Base-by-base conservation (phyloP, 92 coral and sea anemone genomes). In the Porites cylindrica region DNA sequence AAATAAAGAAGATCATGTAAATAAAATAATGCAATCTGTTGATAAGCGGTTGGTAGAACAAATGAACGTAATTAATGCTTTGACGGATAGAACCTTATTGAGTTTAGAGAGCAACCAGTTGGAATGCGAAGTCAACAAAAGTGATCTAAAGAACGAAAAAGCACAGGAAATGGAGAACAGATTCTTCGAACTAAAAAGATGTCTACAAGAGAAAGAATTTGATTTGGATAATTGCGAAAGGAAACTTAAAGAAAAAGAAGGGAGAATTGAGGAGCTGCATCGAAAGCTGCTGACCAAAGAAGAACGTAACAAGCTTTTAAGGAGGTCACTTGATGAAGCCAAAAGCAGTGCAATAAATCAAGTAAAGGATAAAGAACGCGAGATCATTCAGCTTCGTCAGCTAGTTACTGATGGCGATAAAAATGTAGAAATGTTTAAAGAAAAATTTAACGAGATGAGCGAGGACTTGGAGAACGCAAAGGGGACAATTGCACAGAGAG, bases 391-490 rank as follows among this genome's bases (percentile, higher is more conserved):
- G 8, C 73, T 79, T 65, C 83, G 59, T n/a, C 17, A 26, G 1
- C 26, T 79, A 23, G 73, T 66, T 1, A 24, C 50, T 12, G 52
- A 79, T 20, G 43, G 73, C 20, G 63, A 65, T 50, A 19, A 50
- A 51, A 51, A 79, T 12, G 51, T 51, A 64, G 73, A 79, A 79
- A 65, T 8, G 11, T 17, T 53, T 1, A 67, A 65, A 10, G 83
- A 24, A 23, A 56, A 10, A 65, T 14, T 79, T 16, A 16, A 8
- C 13, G 26, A 79, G 21, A 21, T 19, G 1, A 50, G 73, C 7
- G 51, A 79, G 66, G n/a, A 79, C 23, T 51, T 79, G 51, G 74
- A 50, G 66, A 26, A 16, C 21, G 23, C 74, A 50, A 50, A 65
- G 43, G 38, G 51, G 6, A 51, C 51, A 65, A 9, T 79, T 20